A percentile compares a stretch with the other conserved stretches of the same genome.
Conservation (phyloP, 1,140 invertebrate species). For the Pararge aegeria region DNA sequence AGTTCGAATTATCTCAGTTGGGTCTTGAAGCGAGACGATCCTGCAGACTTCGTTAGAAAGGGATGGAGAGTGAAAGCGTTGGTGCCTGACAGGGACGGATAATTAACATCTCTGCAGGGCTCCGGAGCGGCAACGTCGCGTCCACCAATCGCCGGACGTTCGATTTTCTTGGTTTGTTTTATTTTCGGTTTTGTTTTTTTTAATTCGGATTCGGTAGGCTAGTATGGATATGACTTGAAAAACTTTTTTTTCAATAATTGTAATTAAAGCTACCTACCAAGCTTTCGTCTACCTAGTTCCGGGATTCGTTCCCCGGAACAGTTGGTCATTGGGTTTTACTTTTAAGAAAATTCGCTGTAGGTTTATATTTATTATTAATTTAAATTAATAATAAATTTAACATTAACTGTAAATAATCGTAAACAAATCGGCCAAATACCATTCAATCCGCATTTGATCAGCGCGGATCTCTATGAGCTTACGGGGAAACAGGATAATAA, state of each 20-base stretch:
- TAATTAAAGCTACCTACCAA: too few species aligned
- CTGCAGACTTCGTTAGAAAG: conserved; percentile 57
- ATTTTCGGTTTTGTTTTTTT: conserved; percentile 32
- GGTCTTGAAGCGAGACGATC: conserved; percentile 75
- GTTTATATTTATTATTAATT: too few species aligned
- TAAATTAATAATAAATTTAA: too few species aligned
- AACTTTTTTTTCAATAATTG: neutral
- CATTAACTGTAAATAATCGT: too few species aligned
- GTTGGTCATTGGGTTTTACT: too few species aligned
- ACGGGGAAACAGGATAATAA: too few species aligned
- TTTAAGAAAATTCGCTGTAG: too few species aligned
- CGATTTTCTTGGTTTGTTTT: conserved; percentile 54
- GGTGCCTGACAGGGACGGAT: conserved; percentile 39
- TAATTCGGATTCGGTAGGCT: conserved; percentile 27
- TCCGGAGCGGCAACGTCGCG: conserved; percentile 71
- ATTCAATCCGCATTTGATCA: too few species aligned
- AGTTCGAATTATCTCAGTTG: conserved; percentile 74
- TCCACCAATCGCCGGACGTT: conserved; percentile 70
- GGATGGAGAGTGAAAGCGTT: conserved; percentile 26
- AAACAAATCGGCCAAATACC: too few species aligned
- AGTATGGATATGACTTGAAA: conserved; percentile 26
- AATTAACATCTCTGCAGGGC: conserved; percentile 58
- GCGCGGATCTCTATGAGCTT: too few species aligned
- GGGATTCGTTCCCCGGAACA: too few species aligned
- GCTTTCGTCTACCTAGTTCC: too few species aligned